phyloP scores from a whole-genome alignment of 2,888 invertebrate genomes.

The Cheilosia impressa region DNA sequence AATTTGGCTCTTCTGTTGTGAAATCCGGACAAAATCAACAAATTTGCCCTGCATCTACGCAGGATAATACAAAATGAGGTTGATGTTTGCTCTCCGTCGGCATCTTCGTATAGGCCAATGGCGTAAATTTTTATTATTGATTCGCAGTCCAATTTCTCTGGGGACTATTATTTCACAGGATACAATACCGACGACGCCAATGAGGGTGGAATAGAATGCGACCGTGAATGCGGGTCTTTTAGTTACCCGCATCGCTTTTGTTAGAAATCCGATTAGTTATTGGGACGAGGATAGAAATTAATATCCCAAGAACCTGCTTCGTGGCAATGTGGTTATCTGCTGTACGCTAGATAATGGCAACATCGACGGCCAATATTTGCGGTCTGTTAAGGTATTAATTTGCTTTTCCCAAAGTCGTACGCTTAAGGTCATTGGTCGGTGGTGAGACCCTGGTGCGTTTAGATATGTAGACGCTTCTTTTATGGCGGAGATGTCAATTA shows the following conservation, averaged over 20 bases:
- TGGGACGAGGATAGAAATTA: neutral
- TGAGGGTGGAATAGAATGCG: too few species aligned
- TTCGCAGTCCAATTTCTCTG: slow-evolving; percentile 60
- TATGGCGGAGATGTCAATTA: slow-evolving; percentile 39
- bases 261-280: slow-evolving; percentile 40
- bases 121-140: slow-evolving; percentile 59
- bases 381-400: slow-evolving; percentile 41
- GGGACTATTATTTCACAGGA: slow-evolving; percentile 56
- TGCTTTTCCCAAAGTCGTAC: slow-evolving; percentile 21
- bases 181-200: neutral
- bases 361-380: slow-evolving; percentile 44
- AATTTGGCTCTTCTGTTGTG: slow-evolving; percentile 27
- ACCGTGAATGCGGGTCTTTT: slow-evolving; percentile 16
- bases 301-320: neutral
- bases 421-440: slow-evolving; percentile 22
- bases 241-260: slow-evolving; percentile 34
- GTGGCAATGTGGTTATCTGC: slow-evolving; percentile 24
- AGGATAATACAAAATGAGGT: slow-evolving; percentile 32
- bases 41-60: neutral
- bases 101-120: slow-evolving; percentile 43
- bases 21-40: slow-evolving; percentile 32
- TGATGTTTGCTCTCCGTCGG: slow-evolving; percentile 29
- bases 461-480: slow-evolving; percentile 30
- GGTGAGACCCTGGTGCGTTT: slow-evolving; percentile 10
- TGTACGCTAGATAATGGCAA: slow-evolving; percentile 35